Percentiles rank a stretch among this genome's conserved stretches.
These are phyloP conservation scores for Esox masquinongy DNA, from an alignment of 2,797 vertebrate species.

Conservation along the genomic window DNA sequence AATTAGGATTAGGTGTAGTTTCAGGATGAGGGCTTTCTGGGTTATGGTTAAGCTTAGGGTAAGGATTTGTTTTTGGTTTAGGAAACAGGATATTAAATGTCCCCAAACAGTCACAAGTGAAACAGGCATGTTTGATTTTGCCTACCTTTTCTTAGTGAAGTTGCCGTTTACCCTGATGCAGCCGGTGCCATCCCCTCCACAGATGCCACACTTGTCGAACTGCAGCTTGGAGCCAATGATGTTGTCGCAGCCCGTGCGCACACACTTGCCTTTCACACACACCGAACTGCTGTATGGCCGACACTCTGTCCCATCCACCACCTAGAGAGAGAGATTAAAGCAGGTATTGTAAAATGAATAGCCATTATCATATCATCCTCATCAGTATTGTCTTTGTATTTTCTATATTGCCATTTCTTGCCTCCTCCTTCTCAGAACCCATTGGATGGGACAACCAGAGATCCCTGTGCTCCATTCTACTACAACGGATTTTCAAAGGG, in stretches of 20 bases:
- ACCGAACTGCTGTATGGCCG: slow-evolving; percentile 92
- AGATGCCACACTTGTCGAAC: slow-evolving; percentile 93
- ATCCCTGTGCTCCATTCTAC: too few relatives aligned
- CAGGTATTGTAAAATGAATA: not conserved
- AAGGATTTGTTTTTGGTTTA: too few relatives aligned
- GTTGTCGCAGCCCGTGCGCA: slow-evolving; percentile 91
- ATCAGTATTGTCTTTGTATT: not conserved
- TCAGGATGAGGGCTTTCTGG: too few relatives aligned
- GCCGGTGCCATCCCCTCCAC: slow-evolving; percentile 91
- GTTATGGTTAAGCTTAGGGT: too few relatives aligned
- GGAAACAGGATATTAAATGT: too few relatives aligned
- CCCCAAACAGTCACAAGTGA: too few relatives aligned
- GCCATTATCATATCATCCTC: not conserved
- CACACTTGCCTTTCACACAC: slow-evolving; percentile 92
- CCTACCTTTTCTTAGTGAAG: slow-evolving; percentile 94
- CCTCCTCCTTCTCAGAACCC: too few relatives aligned
- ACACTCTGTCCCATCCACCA: slow-evolving; percentile 87
- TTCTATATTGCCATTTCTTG: too few relatives aligned
- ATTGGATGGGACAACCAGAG: too few relatives aligned
- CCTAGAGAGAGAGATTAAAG: slow-evolving; percentile 53
- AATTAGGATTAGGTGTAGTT: too few relatives aligned
- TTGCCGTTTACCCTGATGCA: slow-evolving; percentile 90
- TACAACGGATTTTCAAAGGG: too few relatives aligned
- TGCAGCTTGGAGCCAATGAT: slow-evolving; percentile 97
- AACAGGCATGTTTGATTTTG: not conserved